Percentiles rank a stretch among this genome's conserved stretches.
phyloP scores from a whole-genome alignment of 2,113 vertebrate genomes.

The Shinisaurus crocodilurus region DNA sequence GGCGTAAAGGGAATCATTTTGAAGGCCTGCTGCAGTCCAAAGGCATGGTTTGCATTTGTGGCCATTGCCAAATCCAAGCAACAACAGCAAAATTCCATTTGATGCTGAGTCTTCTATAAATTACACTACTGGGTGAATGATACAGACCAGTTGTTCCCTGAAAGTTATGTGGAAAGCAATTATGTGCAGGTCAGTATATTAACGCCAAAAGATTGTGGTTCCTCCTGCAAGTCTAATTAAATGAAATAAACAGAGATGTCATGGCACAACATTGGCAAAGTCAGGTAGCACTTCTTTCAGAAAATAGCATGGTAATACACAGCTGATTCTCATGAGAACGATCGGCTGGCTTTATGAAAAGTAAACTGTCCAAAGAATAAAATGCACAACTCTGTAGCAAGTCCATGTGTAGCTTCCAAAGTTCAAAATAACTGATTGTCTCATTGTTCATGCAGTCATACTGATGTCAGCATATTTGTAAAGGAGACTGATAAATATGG shows the following conservation, averaged over 20 bases:
- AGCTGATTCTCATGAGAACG: not conserved
- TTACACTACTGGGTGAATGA: constrained; percentile 41
- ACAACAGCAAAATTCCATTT: constrained; percentile 10
- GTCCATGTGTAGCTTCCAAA: not conserved
- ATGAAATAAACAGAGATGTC: constrained; percentile 35
- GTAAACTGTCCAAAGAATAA: not conserved
- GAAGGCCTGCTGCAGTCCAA: not conserved
- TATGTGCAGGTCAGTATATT: constrained; percentile 22
- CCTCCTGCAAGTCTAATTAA: not conserved
- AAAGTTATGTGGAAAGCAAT: constrained; percentile 32
- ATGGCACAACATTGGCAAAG: not conserved
- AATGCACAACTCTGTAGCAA: not conserved
- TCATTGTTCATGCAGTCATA: not conserved
- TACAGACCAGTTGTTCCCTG: constrained; percentile 38
- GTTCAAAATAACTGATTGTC: not conserved
- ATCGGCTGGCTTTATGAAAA: not conserved
- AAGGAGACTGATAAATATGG: not conserved
- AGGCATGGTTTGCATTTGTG: constrained; percentile 13
- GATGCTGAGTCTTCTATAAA: constrained; percentile 15
- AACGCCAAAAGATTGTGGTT: constrained; percentile 12
- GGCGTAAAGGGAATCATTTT: not conserved
- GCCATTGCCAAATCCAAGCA: constrained; percentile 21
- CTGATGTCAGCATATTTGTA: not conserved
- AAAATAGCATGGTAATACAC: not conserved
- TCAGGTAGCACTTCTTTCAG: not conserved